Percentiles rank a stretch among this genome's conserved stretches.
phyloP scores from a whole-genome alignment of 2,113 vertebrate species.

The Zosterops lateralis region DNA sequence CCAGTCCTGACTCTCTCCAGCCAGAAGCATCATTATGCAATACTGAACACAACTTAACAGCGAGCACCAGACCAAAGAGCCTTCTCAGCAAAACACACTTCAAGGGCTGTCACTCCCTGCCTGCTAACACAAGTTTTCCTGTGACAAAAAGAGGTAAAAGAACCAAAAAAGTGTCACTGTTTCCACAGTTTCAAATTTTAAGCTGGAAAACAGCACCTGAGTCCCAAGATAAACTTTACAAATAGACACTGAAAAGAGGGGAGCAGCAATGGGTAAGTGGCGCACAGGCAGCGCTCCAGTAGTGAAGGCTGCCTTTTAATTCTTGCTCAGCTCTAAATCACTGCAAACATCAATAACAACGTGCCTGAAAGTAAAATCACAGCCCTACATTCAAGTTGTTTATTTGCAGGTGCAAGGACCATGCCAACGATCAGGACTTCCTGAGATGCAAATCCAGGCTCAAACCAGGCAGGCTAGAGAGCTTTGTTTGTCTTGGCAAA shows the following conservation, averaged over 20 bases:
- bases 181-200: background rate
- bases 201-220: background rate
- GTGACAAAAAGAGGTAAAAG: background rate
- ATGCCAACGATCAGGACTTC: background rate
- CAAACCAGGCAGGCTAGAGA: background rate
- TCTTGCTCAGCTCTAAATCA: background rate
- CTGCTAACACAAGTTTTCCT: background rate
- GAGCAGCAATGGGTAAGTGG: background rate
- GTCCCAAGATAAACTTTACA: background rate
- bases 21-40: background rate
- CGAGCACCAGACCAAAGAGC: background rate
- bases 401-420: background rate
- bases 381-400: background rate
- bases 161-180: background rate
- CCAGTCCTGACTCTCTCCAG: background rate
- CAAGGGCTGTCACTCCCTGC: background rate
- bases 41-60: background rate
- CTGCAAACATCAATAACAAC: background rate
- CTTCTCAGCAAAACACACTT: background rate
- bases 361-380: background rate
- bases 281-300: background rate
- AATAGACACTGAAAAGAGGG: background rate
- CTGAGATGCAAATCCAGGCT: background rate
- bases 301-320: background rate
- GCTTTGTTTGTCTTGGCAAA: background rate